phyloP scores from a whole-genome alignment of 2,113 vertebrate genomes.

The Tragulus kanchil region DNA sequence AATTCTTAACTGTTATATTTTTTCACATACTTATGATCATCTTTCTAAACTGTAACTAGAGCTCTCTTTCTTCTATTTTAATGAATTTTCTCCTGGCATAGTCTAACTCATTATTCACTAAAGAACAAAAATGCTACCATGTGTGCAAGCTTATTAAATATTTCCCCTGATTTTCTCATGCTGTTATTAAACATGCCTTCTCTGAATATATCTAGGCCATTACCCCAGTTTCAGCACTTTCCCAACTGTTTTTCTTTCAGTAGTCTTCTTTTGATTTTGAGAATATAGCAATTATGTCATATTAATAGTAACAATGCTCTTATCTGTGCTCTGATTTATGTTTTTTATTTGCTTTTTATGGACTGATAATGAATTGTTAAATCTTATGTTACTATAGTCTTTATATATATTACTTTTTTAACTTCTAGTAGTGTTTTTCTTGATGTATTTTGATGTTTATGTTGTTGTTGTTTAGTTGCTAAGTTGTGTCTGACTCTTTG shows the following conservation, averaged over 20 bases:
- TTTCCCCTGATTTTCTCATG: constrained; percentile 18
- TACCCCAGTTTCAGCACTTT: constrained; percentile 53
- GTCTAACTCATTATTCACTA: constrained; percentile 49
- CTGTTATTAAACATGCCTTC: constrained; percentile 19
- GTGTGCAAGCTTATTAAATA: constrained; percentile 41
- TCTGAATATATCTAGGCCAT: constrained; percentile 4
- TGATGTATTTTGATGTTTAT: constrained; percentile 28
- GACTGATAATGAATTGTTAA: neutral
- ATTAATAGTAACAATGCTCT: neutral
- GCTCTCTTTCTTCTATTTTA: constrained; percentile 20
- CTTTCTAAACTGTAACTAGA: neutral
- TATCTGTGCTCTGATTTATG: neutral
- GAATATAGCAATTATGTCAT: constrained; percentile 26
- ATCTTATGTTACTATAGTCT: neutral
- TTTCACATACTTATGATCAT: constrained; percentile 13
- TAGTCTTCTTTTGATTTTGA: constrained; percentile 49
- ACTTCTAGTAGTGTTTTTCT: neutral
- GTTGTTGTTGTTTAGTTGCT: neutral
- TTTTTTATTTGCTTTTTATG: constrained; percentile 25
- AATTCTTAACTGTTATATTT: constrained; percentile 1
- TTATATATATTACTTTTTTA: neutral
- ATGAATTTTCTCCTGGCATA: neutral
- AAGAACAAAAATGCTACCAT: constrained; percentile 46
- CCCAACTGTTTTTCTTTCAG: constrained; percentile 52
- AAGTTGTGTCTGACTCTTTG: neutral